Base-by-base conservation (phyloP, 2,113 vertebrate species). In the Dryoscopus gambensis region DNA sequence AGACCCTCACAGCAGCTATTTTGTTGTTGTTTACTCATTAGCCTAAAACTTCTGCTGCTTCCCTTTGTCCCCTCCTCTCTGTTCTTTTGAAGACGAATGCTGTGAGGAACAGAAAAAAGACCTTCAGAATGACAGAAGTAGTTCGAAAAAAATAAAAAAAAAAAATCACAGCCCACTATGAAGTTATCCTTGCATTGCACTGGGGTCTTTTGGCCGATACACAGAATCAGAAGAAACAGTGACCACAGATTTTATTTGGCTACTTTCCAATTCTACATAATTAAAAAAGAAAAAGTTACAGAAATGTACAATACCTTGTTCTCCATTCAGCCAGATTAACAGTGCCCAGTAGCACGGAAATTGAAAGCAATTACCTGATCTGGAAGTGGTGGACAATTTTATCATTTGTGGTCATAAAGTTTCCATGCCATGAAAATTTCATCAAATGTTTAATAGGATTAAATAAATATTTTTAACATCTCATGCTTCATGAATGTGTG, bases 1-100 rank as follows among this genome's bases (percentile, higher is more conserved):
- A 57, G 70, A 65, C 11, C 37, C 37, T 25, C 22, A 30, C 0
- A 0, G 56, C 50, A 70, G 16, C 22, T 18, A 9, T 65, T 77
- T 60, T 57, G 30, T 42, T 76, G 23, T 46, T 69, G 22, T 81
- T 67, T 94, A 14, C 47, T 75, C 65, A 44, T 74, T 81, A 87
- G 37, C 24, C 39, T 70, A 30, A 76, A 91, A 73, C 9, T 64
- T 52, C 35, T 65, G 40, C 49, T 84, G 31, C 42, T 87, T 84
- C 35, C 28, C 46, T 65, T 81, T 62, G 33, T 37, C 11, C 21
- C 11, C 42, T 78, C 16, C 52, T 50, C 33, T 91, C 64, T 7
- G 1, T 53, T 56, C n/a, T 67, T 95, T 82, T 65, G n/a, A 82
- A 85, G 27, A 21, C 13, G 5, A 15, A 55, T 74, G 53, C 25